These are phyloP conservation scores for Proteles cristata DNA, from an alignment of 2,113 vertebrate genomes.

Conservation along the genomic window DNA sequence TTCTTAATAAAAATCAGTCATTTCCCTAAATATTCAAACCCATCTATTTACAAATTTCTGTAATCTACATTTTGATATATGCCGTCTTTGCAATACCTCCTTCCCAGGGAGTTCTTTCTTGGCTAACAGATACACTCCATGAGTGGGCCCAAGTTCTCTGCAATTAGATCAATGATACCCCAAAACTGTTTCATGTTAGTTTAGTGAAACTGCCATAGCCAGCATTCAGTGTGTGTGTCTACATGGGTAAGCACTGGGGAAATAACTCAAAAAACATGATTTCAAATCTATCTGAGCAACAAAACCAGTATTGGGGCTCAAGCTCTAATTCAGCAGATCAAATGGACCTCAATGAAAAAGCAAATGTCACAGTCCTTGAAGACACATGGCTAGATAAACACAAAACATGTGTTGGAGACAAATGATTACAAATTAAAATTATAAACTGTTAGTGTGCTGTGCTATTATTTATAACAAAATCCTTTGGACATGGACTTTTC, in stretches of 20 bases:
- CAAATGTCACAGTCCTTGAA: background rate
- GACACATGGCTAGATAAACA: background rate
- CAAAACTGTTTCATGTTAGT: background rate
- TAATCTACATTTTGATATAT: rapidly evolving
- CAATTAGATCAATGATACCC: no score
- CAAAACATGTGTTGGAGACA: background rate
- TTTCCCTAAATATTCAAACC: background rate
- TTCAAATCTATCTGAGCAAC: background rate
- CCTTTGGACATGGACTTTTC: background rate
- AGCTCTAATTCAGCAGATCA: background rate
- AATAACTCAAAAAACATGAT: background rate
- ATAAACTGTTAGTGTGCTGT: background rate
- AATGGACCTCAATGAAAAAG: background rate
- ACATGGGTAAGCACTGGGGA: rapidly evolving
- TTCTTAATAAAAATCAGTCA: background rate
- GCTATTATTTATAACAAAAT: background rate
- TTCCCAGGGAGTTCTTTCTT: background rate
- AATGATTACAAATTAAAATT: background rate
- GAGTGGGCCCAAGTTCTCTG: background rate
- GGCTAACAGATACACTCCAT: rapidly evolving
- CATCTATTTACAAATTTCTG: background rate
- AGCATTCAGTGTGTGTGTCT: background rate
- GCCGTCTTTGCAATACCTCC: background rate
- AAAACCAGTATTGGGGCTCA: rapidly evolving
- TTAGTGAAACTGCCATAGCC: no score